Percentiles rank a stretch among this genome's conserved stretches.
Evolutionary conservation across 1,140 invertebrate species (phyloP).

Genomic region (Diorhabda carinulata): DNA sequence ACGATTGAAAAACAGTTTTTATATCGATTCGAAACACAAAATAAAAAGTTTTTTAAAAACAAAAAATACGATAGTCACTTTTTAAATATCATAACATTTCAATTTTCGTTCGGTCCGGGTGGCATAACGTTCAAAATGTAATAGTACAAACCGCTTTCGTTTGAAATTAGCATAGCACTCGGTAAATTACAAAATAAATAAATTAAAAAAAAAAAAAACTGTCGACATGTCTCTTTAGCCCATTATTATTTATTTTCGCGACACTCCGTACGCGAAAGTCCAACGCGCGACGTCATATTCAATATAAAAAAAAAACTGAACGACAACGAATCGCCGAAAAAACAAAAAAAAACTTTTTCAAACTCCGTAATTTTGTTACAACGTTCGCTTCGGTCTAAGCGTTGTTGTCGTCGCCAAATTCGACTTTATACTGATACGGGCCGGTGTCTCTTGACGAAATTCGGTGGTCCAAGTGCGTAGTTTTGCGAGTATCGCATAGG

Average conservation of each 20-base stretch:
- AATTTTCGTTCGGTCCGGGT: slow-evolving; percentile 20
- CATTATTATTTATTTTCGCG: slow-evolving; percentile 11
- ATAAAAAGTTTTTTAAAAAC: slow-evolving; percentile 33
- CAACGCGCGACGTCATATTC: slow-evolving; percentile 3
- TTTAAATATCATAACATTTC: slow-evolving; percentile 32
- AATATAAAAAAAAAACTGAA: no score
- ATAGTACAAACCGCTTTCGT: slow-evolving; percentile 2
- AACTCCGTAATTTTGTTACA: no score
- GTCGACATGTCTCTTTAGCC: slow-evolving; percentile 13
- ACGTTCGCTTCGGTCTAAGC: neutral
- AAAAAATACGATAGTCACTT: slow-evolving; percentile 40
- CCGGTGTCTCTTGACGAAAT: slow-evolving; percentile 20
- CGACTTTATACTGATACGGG: slow-evolving; percentile 13
- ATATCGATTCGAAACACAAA: slow-evolving; percentile 20
- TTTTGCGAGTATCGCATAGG: slow-evolving; percentile 36
- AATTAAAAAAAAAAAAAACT: slow-evolving; percentile 22
- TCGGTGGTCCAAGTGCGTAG: slow-evolving; percentile 30
- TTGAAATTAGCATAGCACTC: slow-evolving; percentile 9
- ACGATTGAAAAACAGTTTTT: slow-evolving; percentile 22
- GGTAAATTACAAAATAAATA: slow-evolving; percentile 7
- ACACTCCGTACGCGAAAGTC: slow-evolving; percentile 6
- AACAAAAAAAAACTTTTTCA: neutral
- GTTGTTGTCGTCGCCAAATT: slow-evolving; percentile 10
- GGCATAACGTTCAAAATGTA: slow-evolving; percentile 10
- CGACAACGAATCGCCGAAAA: neutral